Evolutionary conservation across 2,797 vertebrate genomes (phyloP).

Genomic region (Champsocephalus gunnari): DNA sequence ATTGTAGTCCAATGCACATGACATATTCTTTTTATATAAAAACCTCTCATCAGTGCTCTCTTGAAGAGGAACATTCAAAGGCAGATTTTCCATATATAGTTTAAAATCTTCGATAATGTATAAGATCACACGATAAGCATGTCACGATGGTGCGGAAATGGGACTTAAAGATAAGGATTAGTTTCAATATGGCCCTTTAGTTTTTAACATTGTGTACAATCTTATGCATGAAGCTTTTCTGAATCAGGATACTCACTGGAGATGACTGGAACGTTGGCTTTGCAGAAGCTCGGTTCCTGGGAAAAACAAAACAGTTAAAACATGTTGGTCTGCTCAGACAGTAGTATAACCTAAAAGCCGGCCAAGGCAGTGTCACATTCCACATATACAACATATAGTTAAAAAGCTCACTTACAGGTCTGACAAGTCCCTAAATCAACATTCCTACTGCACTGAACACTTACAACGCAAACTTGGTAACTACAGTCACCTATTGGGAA

Average conservation of each 20-base stretch:
- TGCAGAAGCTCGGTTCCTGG: conserved; percentile 77
- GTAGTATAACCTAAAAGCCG: conserved; percentile 26
- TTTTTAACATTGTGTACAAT: not conserved
- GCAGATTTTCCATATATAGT: not conserved
- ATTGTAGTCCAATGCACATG: not conserved
- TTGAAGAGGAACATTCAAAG: not conserved
- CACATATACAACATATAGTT: not conserved
- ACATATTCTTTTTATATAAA: not conserved
- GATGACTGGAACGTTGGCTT: conserved; percentile 82
- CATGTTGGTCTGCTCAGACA: not conserved
- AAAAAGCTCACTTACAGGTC: not conserved
- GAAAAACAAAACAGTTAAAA: conserved; percentile 16
- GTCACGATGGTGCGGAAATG: not conserved
- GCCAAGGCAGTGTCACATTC: conserved; percentile 18
- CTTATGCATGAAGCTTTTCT: not conserved
- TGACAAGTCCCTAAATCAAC: conserved; percentile 8
- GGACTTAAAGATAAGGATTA: not conserved
- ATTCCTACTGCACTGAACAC: not conserved
- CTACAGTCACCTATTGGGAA: not conserved
- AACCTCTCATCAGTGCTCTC: not conserved
- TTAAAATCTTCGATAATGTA: not conserved
- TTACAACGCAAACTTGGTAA: not conserved
- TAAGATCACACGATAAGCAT: not conserved
- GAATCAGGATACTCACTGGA: conserved; percentile 75
- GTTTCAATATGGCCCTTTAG: not conserved